phyloP scores from a whole-genome alignment of 2,113 vertebrate species.

The Siphamia tubifer region DNA sequence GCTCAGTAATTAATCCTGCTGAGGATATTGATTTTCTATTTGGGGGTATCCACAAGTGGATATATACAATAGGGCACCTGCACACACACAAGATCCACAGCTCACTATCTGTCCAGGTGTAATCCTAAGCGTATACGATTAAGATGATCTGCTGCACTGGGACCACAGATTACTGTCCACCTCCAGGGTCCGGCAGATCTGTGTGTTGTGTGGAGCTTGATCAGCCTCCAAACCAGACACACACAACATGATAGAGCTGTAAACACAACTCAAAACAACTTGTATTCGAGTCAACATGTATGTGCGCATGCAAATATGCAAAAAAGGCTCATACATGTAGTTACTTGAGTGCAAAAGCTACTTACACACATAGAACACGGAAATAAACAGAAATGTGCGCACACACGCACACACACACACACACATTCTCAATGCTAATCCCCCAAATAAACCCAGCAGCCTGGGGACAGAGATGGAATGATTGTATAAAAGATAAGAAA shows the following conservation, averaged over 20 bases:
- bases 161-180: constrained; percentile 11
- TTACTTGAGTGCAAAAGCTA: constrained; percentile 11
- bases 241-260: background rate
- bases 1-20: constrained; percentile 41
- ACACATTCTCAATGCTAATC: constrained; percentile 41
- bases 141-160: background rate
- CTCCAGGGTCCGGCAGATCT: background rate
- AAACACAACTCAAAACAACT: background rate
- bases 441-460: constrained; percentile 50
- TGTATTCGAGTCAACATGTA: background rate
- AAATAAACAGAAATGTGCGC: background rate
- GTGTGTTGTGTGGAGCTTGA: background rate
- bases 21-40: constrained; percentile 52
- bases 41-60: constrained; percentile 24
- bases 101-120: constrained; percentile 6
- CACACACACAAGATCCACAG: background rate
- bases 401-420: constrained; percentile 20
- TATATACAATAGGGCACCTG: background rate
- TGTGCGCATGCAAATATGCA: constrained; percentile 14
- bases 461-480: constrained; percentile 47
- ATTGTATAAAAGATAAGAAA: constrained; percentile 85
- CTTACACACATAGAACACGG: constrained; percentile 3
- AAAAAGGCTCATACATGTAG: background rate
- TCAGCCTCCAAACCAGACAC: background rate
- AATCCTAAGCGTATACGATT: constrained; percentile 10